Base-by-base conservation (phyloP, 64 coral and sea anemone genomes). In the Trachythela sp. region DNA sequence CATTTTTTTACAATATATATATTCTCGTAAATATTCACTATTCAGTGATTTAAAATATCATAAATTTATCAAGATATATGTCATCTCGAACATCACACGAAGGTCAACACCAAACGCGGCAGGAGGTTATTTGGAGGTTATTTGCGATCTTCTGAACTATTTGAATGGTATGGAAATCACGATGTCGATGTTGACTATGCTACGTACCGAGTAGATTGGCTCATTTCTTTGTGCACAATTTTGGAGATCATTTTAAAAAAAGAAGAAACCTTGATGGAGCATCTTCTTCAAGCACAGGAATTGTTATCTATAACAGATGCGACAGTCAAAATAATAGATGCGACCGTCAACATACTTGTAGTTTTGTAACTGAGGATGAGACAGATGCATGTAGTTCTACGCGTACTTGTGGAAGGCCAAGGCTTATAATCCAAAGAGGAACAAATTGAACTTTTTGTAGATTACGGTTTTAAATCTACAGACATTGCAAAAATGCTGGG, bases 101-200 rank as follows among this genome's bases (percentile, higher is more conserved):
- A 52, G 49, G 49, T 20, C 49, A 1, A 52, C 49, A 52, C 0
- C 49, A 52, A 52, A 52, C 49, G 13, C 49, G 13, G 22, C 49
- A 52, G 22, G 49, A 52, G 22, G 22, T 52, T 52, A 15, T 52
- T 15, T 11, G 0, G 49, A 8, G 13, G 49, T 52, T 52, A 52
- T 52, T 52, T 8, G 49, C 22, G 49, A 52, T 52, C 49, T 52
- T 52, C 22, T 52, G 22, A 52, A 52, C 49, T 52, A 52, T 52
- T 52, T 52, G 22, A 20, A 52, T 52, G 49, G 49, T 52, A 52
- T 52, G 22, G 49, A 40, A n/a, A n/a, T n/a, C n/a, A n/a, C n/a
- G n/a, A n/a, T n/a, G n/a, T n/a, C n/a, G n/a, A n/a, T n/a, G n/a
- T 92, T 22, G 86, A 92, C 56, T 92, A 85, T 54, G 52, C 86